These are phyloP conservation scores for Gobius niger DNA, from an alignment of 2,113 vertebrate species.

Conservation along the genomic window DNA sequence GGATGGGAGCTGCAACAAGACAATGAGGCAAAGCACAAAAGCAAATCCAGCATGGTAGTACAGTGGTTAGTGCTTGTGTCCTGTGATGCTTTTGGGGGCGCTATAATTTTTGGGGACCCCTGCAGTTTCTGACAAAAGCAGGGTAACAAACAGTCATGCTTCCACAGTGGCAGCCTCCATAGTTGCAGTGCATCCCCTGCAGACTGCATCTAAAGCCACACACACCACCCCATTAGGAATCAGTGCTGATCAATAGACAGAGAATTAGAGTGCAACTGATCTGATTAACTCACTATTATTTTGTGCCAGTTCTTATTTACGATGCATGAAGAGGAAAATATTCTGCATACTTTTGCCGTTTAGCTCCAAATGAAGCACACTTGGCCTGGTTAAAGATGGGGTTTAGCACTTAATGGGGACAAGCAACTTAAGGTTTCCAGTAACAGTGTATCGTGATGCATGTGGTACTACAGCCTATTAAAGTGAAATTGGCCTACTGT, in stretches of 20 bases:
- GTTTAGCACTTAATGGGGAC: background rate
- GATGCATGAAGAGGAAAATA: constrained; percentile 90
- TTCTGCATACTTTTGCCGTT: constrained; percentile 84
- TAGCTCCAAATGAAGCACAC: constrained; percentile 86
- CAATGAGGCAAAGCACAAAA: too few relatives aligned
- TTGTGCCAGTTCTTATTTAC: constrained; percentile 86
- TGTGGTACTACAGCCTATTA: constrained; percentile 45
- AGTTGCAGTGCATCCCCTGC: constrained; percentile 1
- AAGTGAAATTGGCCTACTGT: constrained; percentile 63
- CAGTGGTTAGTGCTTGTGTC: too few relatives aligned
- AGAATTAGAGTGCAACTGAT: constrained; percentile 97
- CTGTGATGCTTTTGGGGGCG: too few relatives aligned
- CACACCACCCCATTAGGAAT: constrained; percentile 87
- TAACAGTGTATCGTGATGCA: constrained; percentile 1
- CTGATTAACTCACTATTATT: constrained; percentile 99
- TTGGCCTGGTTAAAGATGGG: background rate
- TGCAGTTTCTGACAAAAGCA: background rate
- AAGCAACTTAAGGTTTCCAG: background rate
- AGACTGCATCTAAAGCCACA: constrained; percentile 22
- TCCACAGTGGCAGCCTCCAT: constrained; percentile 67
- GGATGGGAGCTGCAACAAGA: too few relatives aligned
- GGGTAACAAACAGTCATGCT: constrained; percentile 64
- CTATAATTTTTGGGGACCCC: too few relatives aligned
- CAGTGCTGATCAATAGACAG: constrained; percentile 88
- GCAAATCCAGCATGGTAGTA: too few relatives aligned